Base-by-base conservation (phyloP, 2,113 vertebrate genomes). In the Dicrurus megarhynchus region DNA sequence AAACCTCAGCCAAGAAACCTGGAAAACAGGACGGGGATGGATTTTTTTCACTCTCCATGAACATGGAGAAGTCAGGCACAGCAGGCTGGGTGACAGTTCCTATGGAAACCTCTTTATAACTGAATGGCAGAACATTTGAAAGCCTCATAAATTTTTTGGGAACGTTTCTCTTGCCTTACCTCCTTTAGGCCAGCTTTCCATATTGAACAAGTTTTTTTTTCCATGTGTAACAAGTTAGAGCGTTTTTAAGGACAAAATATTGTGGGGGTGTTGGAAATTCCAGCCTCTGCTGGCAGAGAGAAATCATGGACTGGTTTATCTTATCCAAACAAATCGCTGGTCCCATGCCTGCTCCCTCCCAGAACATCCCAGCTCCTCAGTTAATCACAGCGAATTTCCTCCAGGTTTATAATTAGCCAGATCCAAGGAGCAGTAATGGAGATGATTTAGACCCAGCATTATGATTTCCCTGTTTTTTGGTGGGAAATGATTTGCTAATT, bases 101-200 rank as follows among this genome's bases (percentile, higher is more conserved):
- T 79, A 64, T 93, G 67, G 95, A 56, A 95, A 97, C 87, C 78
- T 69, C 90, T 94, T 91, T 33, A 20, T 39, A 87, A 92, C 61
- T 57, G 49, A 87, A 13, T 47, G 69, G 84, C 84, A 93, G 77
- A 94, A 78, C 46, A 5, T 67, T 46, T 87, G 27, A 56, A 87
- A 93, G 65, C 41, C 88, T 84, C 84, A 50, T 89, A 52, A 75
- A 27, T 42, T 90, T 59, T 84, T 8, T 8, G 84, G 84, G 57
- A 76, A 69, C 28, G 87, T 85, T 92, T 41, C 69, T 32, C 28
- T 87, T 53, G 61, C 2, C 0, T 71, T 81, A 8, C 16, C 22
- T 84, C 81, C 70, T 84, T 59, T 7, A 7, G 64, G 86, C 80
- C 89, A 79, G n/a, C 33, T 93, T 95, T 93, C 92, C 85, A 44